These are phyloP conservation scores for Agrotis ipsilon DNA, from an alignment of 2,888 invertebrate species.

Conservation along the genomic window DNA sequence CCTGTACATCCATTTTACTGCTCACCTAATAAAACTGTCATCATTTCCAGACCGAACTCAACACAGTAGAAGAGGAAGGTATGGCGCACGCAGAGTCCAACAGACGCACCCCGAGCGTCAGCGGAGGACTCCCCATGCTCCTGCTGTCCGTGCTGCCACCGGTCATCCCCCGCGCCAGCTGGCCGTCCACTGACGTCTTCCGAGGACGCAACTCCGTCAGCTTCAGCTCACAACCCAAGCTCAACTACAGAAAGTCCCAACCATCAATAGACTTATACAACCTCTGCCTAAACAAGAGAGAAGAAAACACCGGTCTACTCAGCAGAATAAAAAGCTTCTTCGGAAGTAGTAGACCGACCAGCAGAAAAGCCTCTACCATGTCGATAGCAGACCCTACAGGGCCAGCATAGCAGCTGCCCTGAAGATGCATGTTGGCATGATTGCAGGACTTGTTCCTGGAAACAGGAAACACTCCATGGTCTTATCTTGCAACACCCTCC, in stretches of 20 bases:
- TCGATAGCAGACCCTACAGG: constrained; percentile 91
- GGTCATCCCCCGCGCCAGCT: constrained; percentile 94
- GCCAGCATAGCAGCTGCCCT: constrained; percentile 93
- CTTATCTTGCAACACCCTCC: constrained; percentile 92
- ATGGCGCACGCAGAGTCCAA: constrained; percentile 67
- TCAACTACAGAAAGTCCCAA: constrained; percentile 90
- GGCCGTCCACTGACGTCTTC: constrained; percentile 94
- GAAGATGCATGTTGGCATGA: constrained; percentile 94
- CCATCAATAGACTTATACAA: constrained; percentile 92
- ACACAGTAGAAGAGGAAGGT: constrained; percentile 87
- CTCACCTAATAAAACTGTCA: too few species aligned
- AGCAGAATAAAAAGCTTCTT: constrained; percentile 92
- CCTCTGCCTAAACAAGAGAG: constrained; percentile 90
- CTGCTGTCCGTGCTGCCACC: constrained; percentile 94
- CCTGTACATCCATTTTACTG: too few species aligned
- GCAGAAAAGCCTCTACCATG: constrained; percentile 93
- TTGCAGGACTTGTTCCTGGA: constrained; percentile 93
- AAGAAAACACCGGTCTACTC: constrained; percentile 90
- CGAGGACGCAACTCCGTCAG: constrained; percentile 92
- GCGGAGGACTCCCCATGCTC: constrained; percentile 93
- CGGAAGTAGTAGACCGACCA: constrained; percentile 92
- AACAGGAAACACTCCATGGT: constrained; percentile 91
- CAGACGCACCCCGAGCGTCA: constrained; percentile 92
- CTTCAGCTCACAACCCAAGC: constrained; percentile 93
- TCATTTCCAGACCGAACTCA: constrained; percentile 82